Evolutionary conservation across 2,888 invertebrate genomes (phyloP).

Genomic region (Diogma glabrata): DNA sequence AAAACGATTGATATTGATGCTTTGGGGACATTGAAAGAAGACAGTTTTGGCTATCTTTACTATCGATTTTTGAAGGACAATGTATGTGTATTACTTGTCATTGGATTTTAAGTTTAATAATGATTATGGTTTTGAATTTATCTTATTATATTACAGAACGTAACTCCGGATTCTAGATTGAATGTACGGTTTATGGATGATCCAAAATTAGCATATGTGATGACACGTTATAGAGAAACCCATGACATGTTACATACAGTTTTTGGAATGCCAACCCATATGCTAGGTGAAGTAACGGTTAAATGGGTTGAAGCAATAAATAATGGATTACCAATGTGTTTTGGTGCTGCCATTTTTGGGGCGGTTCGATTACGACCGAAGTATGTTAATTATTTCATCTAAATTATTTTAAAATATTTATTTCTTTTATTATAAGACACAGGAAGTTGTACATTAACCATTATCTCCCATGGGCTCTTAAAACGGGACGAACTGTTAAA

Average conservation of each 20-base stretch:
- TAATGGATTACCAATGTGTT: conserved; percentile 90
- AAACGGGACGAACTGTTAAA: conserved; percentile 59
- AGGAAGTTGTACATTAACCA: conserved; percentile 60
- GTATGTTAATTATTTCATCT: conserved; percentile 36
- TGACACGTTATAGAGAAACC: conserved; percentile 94
- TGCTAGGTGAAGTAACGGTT: conserved; percentile 84
- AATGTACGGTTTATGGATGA: conserved; percentile 88
- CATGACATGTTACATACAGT: conserved; percentile 92
- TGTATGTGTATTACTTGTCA: conserved; percentile 32
- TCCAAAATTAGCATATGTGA: conserved; percentile 79
- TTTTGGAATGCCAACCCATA: conserved; percentile 86
- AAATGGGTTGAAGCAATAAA: conserved; percentile 98
- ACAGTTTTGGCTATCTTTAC: conserved; percentile 79
- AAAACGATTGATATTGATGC: conserved; percentile 61
- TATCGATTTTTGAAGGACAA: conserved; percentile 70
- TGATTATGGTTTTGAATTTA: neutral
- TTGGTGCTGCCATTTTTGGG: conserved; percentile 86
- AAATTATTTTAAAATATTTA: conserved; percentile 71
- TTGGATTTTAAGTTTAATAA: neutral
- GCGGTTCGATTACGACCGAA: conserved; percentile 75
- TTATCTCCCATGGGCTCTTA: conserved; percentile 79
- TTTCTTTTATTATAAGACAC: conserved; percentile 41
- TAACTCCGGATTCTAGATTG: conserved; percentile 84
- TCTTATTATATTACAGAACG: conserved; percentile 39
- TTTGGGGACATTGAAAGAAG: conserved; percentile 59